Percentiles rank a stretch among this genome's conserved stretches.
phyloP scores from a whole-genome alignment of 2,797 vertebrate species.

The Cynodonichthys magdalenae region DNA sequence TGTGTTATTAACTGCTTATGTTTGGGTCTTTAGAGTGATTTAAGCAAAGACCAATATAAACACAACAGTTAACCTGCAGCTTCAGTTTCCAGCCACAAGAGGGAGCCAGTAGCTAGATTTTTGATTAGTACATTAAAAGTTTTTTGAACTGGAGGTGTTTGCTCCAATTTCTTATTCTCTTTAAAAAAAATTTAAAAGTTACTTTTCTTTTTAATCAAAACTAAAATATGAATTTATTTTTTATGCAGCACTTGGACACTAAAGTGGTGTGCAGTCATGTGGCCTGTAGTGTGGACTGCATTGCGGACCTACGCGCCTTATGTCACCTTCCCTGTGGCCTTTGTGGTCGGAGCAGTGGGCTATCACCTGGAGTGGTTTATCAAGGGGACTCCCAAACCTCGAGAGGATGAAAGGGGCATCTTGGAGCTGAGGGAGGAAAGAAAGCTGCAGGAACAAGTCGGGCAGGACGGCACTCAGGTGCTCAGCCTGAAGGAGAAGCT shows the following conservation, averaged over 20 bases:
- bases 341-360: slow-evolving; percentile 95
- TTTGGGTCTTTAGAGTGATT: too few species aligned
- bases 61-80: not conserved
- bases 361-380: slow-evolving; percentile 95
- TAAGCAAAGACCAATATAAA: too few species aligned
- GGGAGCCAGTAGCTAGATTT: not conserved
- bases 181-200: too few species aligned
- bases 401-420: slow-evolving; percentile 90
- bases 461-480: slow-evolving; percentile 90
- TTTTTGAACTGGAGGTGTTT: not conserved
- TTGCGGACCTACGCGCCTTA: slow-evolving; percentile 93
- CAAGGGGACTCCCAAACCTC: slow-evolving; percentile 83
- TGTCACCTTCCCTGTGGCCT: slow-evolving; percentile 94
- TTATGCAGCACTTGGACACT: not conserved
- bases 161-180: not conserved
- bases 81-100: slow-evolving; percentile 9
- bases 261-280: slow-evolving; percentile 81
- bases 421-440: slow-evolving; percentile 92
- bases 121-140: not conserved
- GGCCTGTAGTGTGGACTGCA: slow-evolving; percentile 88
- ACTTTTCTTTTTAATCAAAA: not conserved
- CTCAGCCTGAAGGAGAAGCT: slow-evolving; percentile 94
- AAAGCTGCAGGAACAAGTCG: slow-evolving; percentile 88
- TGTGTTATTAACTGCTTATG: too few species aligned
- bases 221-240: not conserved